phyloP scores from a whole-genome alignment of 2,113 vertebrate genomes.

The Ivindomyrus marchei region DNA sequence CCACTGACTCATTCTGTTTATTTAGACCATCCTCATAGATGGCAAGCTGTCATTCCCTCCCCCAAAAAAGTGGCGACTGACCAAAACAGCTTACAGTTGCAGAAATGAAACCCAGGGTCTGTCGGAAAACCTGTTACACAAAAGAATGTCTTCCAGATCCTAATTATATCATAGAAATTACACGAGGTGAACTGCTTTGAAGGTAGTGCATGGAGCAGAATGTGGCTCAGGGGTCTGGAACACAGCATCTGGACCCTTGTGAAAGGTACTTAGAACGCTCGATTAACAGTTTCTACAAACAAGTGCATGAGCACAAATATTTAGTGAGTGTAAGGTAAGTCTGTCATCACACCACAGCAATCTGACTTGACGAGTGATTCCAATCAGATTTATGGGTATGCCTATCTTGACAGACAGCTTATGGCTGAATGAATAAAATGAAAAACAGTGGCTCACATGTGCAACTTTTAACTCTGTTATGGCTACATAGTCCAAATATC shows the following conservation, averaged over 20 bases:
- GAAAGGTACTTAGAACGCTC: not conserved
- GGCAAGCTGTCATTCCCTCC: not conserved
- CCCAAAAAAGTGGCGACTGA: not conserved
- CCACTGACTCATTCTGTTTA: not conserved
- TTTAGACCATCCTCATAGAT: not conserved
- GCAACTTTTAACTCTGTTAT: not conserved
- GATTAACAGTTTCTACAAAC: not conserved
- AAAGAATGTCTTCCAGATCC: not conserved
- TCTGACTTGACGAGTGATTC: not conserved
- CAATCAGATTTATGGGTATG: not conserved
- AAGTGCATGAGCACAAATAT: not conserved
- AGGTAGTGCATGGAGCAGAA: not conserved
- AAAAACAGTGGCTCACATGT: not conserved
- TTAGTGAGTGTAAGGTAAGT: not conserved
- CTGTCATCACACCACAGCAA: not conserved
- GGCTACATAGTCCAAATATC: not conserved
- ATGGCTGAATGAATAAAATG: not conserved
- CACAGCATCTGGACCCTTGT: not conserved
- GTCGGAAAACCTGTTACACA: not conserved
- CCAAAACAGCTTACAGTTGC: not conserved
- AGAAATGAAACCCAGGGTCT: not conserved
- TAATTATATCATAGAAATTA: not conserved
- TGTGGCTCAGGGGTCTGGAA: not conserved
- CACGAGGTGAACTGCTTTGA: not conserved
- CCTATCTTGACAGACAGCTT: not conserved